phyloP scores from a whole-genome alignment of 2,113 vertebrate species.

The Hyla sarda region DNA sequence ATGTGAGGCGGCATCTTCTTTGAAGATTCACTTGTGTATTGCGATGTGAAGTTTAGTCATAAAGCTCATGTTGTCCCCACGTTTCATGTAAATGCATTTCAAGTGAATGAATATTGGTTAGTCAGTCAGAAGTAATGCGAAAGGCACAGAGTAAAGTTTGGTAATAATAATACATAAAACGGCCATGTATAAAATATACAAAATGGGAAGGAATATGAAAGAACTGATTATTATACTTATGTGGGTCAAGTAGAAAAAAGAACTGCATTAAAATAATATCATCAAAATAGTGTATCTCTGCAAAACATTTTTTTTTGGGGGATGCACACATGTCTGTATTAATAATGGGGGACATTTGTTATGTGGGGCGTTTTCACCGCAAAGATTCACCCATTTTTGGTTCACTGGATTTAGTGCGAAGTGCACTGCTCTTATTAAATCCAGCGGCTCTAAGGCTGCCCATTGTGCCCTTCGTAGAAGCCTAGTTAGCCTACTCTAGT shows the following conservation, averaged over 20 bases:
- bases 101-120: not conserved
- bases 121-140: not conserved
- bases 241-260: not conserved
- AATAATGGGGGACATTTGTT: no score
- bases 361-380: no score
- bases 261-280: not conserved
- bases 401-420: no score
- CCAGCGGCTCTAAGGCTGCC: no score
- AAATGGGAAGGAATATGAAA: not conserved
- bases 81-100: slow-evolving; percentile 29
- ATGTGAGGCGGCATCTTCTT: slow-evolving; percentile 30
- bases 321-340: no score
- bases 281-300: no score
- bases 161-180: not conserved
- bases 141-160: not conserved
- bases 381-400: no score
- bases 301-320: no score
- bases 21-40: slow-evolving; percentile 45
- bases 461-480: no score
- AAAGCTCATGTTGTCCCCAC: not conserved
- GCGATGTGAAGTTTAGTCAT: slow-evolving; percentile 16
- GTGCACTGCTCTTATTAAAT: no score
- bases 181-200: not conserved
- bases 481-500: no score
- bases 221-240: not conserved